Evolutionary conservation across 2,797 vertebrate genomes (phyloP), one percentile per base, ranked within the genome.

Genomic region (Masticophis lateralis): DNA sequence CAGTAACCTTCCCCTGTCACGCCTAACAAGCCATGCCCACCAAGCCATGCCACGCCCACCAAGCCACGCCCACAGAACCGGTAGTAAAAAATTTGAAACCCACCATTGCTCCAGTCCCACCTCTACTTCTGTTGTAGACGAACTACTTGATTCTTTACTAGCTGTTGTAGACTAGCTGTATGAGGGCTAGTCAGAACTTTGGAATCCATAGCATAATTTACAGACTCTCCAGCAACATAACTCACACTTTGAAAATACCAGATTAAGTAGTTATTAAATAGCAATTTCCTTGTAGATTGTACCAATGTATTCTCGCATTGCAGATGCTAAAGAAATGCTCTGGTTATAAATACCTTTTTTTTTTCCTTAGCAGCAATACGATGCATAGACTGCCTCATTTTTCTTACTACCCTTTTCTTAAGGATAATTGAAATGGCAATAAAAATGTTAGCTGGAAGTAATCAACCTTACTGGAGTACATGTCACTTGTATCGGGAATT

Each of bases 391-490:
- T 93, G 95, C 22, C 83, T 51, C n/a, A 20, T 87, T 79, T 57
- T 88, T 59, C 12, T 7, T 53, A 63, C 79, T 95, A 94, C 91
- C 89, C 93, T 96, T 94, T 96, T 96, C 97, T 96, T 96, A 96
- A 88, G 95, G 95, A 95, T 86, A 88, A 97, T 96, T 97, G 97
- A 97, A 98, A 97, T 16, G 43, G 96, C 97, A 97, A 97, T 96
- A 97, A 97, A 97, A 97, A 97, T 89, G 96, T 95, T 94, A 92
- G 1, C 95, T 96, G 96, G 97, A 97, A 94, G 95, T 96, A 94
- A 97, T 97, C 96, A 97, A 97, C 97, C 96, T 96, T 27, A 69
- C 97, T 28, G 89, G 95, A 94, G 96, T 14, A 79, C 94, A 96
- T 94, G 94, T 95, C 28, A 0, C 96, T 69, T 94, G 96, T 96